A percentile compares a stretch with the other conserved stretches of the same genome.
phyloP scores from a whole-genome alignment of 2,888 invertebrate genomes.

The Microchrysa polita region DNA sequence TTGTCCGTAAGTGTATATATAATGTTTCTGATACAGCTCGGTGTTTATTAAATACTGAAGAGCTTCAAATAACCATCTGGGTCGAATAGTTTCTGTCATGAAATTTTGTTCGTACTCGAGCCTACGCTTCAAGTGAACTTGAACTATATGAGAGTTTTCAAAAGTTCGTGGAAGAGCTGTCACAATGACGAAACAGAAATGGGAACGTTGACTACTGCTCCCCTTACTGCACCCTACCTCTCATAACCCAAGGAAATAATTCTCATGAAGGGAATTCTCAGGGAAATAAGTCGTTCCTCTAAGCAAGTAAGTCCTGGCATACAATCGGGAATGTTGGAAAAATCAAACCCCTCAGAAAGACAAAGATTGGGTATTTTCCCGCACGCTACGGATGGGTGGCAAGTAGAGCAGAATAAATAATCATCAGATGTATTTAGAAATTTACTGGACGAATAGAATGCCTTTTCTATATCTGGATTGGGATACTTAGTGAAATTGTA shows the following conservation, averaged over 20 bases:
- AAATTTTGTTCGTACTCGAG: conserved; percentile 43
- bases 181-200: conserved; percentile 49
- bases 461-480: background rate
- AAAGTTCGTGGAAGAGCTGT: conserved; percentile 47
- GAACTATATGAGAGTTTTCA: conserved; percentile 49
- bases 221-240: conserved; percentile 52
- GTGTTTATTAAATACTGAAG: conserved; percentile 47
- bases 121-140: conserved; percentile 50
- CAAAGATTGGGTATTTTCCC: background rate
- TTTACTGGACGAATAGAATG: background rate
- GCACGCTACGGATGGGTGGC: too few relatives aligned
- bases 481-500: background rate
- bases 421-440: background rate
- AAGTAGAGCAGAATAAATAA: background rate
- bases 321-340: conserved; percentile 46
- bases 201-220: conserved; percentile 51
- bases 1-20: too few relatives aligned
- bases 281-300: conserved; percentile 50
- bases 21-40: conserved; percentile 47
- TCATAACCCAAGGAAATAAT: conserved; percentile 50
- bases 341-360: background rate
- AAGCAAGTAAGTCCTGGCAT: conserved; percentile 49
- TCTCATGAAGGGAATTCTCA: conserved; percentile 51
- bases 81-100: conserved; percentile 50
- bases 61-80: background rate